Base-by-base conservation (phyloP, 1,140 invertebrate species). In the Condylostylus longicornis region DNA sequence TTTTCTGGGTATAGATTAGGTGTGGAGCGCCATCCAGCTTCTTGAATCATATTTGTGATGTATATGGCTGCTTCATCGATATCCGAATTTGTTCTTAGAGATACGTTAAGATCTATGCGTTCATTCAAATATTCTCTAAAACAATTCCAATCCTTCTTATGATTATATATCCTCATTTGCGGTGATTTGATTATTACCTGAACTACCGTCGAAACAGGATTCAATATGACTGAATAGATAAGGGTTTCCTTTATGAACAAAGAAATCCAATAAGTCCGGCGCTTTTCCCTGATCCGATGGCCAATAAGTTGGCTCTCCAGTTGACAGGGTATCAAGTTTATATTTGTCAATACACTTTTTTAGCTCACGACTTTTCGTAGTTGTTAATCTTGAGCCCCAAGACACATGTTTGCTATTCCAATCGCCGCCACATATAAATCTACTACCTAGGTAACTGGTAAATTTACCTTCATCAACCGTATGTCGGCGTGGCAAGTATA, bases 251-350 rank as follows among this genome's bases (percentile, higher is more conserved):
- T 31, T 31, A 6, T 12, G 13, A 31, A 31, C 13, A 14, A 8
- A 8, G 7, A 31, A 31, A 14, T 31, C 29, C 14, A 31, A 6
- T 6, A 31, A 6, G 14, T 31, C 29, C 14, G 29, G 29, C 6
- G 14, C 15, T 31, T 31, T 31, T 12, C 15, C 15, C 8, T 8
- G 7, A 31, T 31, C 29, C 6, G 8, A 12, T 8, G 29, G 13
- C 29, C 29, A 31, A 31, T 31, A 31, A 12, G 29, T 31, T 8
- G 29, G 29, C 29, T 31, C 29, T 8, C 29, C 29, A 12, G 29
- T 31, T 7, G 7, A 8, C 6, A 15, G 6, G 14, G 6, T 5
- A 12, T 8, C 6, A 12, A 31, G 6, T 6, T 31, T 31, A 8
- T 12, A 6, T 12, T 14, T 31, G 8, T 31, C 6, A 6, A 31